Evolutionary conservation across 2,888 invertebrate species (phyloP), one percentile per base, ranked within the genome.

Genomic region (Marronus borbonicus): DNA sequence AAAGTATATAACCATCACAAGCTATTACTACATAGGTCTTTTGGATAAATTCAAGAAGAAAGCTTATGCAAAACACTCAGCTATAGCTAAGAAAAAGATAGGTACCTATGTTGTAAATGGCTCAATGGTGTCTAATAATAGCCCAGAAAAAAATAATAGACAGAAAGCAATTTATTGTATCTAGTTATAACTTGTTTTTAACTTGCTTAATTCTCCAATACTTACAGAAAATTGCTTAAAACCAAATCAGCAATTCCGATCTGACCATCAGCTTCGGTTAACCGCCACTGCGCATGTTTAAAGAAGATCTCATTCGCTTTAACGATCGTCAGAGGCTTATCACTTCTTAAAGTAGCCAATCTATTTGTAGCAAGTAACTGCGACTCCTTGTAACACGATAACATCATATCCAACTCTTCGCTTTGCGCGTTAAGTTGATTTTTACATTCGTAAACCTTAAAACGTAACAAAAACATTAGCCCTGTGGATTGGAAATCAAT

Each of bases 251-350:
- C 97, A 81, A 99, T 97, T 79, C 98, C 98, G 76, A 99, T 93
- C 89, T 98, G 99, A 0, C 99, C 99, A 89, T 99, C 99, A 0
- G 96, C 95, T 88, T 99, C 98, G 0, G 99, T 99, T 81, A 99
- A 92, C 55, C 98, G 89, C 99, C 99, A 99, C 85, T 97, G 96
- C 3, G 99, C 99, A 85, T 97, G 96, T 89, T 98, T 98, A 89
- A 99, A 99, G 89, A 98, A 99, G 84, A 99, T 98, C 90, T 99
- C 97, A 84, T 95, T 96, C 1, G 95, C 93, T 50, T 98, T 91
- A 36, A 97, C 95, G 75, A 95, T 94, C 0, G 94, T 93, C 36
- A 95, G 92, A 2, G 94, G 93, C 85, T 93, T 93, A 86, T 95
- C 92, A 52, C 92, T 92, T 14, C 92, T 88, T 69, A 93, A 92